These are phyloP conservation scores for Drosophila neonasuta DNA, from an alignment of 2,888 invertebrate genomes.

Conservation along the genomic window DNA sequence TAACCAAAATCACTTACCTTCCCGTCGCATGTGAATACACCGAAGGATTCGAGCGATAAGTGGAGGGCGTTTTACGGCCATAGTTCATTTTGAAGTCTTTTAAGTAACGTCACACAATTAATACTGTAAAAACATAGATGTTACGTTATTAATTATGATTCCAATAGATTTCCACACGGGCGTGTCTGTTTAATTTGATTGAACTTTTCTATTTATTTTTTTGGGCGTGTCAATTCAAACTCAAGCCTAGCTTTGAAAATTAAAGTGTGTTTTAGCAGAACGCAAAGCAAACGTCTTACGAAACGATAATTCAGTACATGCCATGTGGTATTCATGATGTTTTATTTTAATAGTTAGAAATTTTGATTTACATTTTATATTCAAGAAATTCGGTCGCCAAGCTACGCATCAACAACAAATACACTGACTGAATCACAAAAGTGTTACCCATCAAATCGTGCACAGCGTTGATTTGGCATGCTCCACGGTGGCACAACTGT, in stretches of 20 bases:
- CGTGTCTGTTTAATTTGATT: slow-evolving; percentile 66
- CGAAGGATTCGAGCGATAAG: slow-evolving; percentile 91
- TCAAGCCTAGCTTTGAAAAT: slow-evolving; percentile 51
- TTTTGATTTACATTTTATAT: slow-evolving; percentile 51
- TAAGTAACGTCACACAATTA: slow-evolving; percentile 40
- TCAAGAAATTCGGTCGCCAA: slow-evolving; percentile 40
- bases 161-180: slow-evolving; percentile 35
- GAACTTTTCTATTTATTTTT: slow-evolving; percentile 42
- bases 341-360: not conserved
- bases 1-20: slow-evolving; percentile 82
- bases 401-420: slow-evolving; percentile 60
- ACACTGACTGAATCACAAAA: slow-evolving; percentile 47
- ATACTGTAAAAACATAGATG: slow-evolving; percentile 9
- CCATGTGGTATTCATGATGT: not conserved
- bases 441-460: slow-evolving; percentile 31
- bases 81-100: slow-evolving; percentile 85
- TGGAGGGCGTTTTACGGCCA: slow-evolving; percentile 91
- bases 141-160: not conserved
- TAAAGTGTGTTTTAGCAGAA: not conserved
- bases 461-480: slow-evolving; percentile 25
- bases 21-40: slow-evolving; percentile 94
- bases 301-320: not conserved
- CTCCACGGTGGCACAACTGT: slow-evolving; percentile 33
- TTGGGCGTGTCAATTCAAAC: slow-evolving; percentile 61
- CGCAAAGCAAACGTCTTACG: not conserved